phyloP scores from a whole-genome alignment of 92 coral and sea anemone genomes.

The Isaurus tuberculatus region DNA sequence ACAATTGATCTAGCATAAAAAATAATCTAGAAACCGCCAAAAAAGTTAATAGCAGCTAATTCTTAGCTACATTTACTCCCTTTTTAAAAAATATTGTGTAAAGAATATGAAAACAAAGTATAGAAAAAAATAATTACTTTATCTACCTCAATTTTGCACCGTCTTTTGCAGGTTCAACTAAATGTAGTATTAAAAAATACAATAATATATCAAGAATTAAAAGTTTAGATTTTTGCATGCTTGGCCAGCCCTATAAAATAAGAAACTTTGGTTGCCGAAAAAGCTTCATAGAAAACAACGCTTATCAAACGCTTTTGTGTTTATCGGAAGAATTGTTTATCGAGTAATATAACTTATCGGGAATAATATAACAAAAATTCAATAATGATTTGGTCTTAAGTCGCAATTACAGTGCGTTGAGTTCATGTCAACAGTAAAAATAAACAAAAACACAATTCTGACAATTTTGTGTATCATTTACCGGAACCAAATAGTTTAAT shows the following conservation, averaged over 20 bases:
- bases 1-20: too few species aligned
- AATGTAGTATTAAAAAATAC: neutral
- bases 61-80: too few species aligned
- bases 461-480: neutral
- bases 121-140: neutral
- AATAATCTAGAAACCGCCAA: too few species aligned
- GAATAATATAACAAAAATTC: constrained; percentile 25
- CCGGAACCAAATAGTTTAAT: neutral
- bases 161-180: neutral
- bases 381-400: constrained; percentile 5
- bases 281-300: constrained; percentile 4
- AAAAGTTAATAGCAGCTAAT: too few species aligned
- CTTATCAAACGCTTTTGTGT: neutral
- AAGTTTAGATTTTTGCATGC: neutral
- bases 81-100: too few species aligned
- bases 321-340: neutral
- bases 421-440: constrained; percentile 17
- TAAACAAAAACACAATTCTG: neutral
- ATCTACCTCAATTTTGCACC: neutral
- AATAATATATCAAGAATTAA: neutral
- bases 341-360: neutral
- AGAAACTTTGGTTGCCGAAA: neutral
- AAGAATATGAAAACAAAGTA: too few species aligned
- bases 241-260: neutral
- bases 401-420: constrained; percentile 10